Conservation (phyloP, 2,797 vertebrate species). For the Ammospiza maritima region DNA sequence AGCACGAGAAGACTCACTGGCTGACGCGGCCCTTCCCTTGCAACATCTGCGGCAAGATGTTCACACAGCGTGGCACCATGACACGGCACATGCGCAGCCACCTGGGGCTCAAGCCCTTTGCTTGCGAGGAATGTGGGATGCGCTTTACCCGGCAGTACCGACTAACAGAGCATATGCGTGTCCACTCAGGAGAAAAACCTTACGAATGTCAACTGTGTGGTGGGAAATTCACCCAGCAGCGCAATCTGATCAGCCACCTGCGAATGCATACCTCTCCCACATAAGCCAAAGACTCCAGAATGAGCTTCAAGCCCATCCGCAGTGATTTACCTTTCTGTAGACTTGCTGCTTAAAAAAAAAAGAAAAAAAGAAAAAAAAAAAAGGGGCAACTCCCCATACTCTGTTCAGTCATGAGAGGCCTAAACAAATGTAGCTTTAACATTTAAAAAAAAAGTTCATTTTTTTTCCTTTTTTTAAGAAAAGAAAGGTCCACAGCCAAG, state of each 20-base stretch:
- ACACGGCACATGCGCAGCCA: slow-evolving; percentile 99
- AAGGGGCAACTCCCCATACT: slow-evolving; percentile 60
- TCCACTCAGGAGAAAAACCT: slow-evolving; percentile 99
- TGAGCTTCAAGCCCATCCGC: slow-evolving; percentile 75
- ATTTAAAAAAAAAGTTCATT: slow-evolving; percentile 43
- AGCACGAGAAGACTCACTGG: slow-evolving; percentile 99
- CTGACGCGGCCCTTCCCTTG: slow-evolving; percentile 96
- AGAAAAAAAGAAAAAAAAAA: background rate
- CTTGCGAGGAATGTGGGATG: slow-evolving; percentile 99
- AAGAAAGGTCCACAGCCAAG: slow-evolving; percentile 61
- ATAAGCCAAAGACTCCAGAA: slow-evolving; percentile 94
- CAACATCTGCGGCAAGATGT: slow-evolving; percentile 99
- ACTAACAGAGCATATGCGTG: slow-evolving; percentile 99
- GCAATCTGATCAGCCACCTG: slow-evolving; percentile 99
- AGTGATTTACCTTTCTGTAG: slow-evolving; percentile 78
- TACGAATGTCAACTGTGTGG: slow-evolving; percentile 99
- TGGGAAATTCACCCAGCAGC: slow-evolving; percentile 99
- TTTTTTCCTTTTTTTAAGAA: slow-evolving; percentile 17
- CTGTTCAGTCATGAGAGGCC: slow-evolving; percentile 72
- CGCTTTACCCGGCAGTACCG: slow-evolving; percentile 99
- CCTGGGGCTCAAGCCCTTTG: slow-evolving; percentile 97
- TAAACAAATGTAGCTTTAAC: slow-evolving; percentile 77
- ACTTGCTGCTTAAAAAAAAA: slow-evolving; percentile 74
- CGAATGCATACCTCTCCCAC: slow-evolving; percentile 98
- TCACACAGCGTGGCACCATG: slow-evolving; percentile 99